These are phyloP conservation scores for Dynastes tityus DNA, from an alignment of 2,888 invertebrate species.

Conservation along the genomic window DNA sequence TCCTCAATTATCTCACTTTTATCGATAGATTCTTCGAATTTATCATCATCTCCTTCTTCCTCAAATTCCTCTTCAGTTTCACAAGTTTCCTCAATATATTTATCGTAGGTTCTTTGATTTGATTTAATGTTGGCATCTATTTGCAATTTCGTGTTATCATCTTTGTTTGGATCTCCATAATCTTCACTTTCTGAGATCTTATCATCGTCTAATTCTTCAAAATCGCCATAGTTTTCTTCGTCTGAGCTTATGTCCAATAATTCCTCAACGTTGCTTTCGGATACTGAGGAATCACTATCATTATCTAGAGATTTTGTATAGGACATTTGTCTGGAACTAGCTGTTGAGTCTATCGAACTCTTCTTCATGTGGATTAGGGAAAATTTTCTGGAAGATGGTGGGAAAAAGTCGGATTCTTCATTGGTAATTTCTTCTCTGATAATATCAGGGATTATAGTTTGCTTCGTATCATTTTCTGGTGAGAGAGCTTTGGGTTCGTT, in stretches of 20 bases:
- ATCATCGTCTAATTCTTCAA: conserved; percentile 68
- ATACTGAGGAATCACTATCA: conserved; percentile 69
- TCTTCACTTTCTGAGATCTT: conserved; percentile 68
- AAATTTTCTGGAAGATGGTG: conserved; percentile 51
- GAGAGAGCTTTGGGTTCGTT: background rate
- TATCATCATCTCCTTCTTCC: conserved; percentile 51
- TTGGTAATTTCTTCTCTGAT: conserved; percentile 41
- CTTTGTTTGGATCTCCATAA: conserved; percentile 59
- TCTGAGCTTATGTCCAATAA: conserved; percentile 64
- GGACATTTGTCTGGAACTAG: conserved; percentile 67
- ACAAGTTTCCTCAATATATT: conserved; percentile 65
- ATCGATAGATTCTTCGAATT: conserved; percentile 57
- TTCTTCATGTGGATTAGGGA: conserved; percentile 61
- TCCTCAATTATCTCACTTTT: conserved; percentile 58
- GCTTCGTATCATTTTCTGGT: background rate
- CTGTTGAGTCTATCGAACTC: conserved; percentile 67
- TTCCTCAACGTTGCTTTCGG: conserved; percentile 70
- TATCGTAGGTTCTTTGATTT: conserved; percentile 37
- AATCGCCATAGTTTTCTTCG: conserved; percentile 65
- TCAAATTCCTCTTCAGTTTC: conserved; percentile 61
- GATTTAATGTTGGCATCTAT: conserved; percentile 51
- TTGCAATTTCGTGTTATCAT: conserved; percentile 53
- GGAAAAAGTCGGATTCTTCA: conserved; percentile 54
- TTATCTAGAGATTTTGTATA: conserved; percentile 69
- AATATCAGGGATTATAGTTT: conserved; percentile 19